phyloP scores from a whole-genome alignment of 1,140 invertebrate species.

The Trinorchestia longiramus region DNA sequence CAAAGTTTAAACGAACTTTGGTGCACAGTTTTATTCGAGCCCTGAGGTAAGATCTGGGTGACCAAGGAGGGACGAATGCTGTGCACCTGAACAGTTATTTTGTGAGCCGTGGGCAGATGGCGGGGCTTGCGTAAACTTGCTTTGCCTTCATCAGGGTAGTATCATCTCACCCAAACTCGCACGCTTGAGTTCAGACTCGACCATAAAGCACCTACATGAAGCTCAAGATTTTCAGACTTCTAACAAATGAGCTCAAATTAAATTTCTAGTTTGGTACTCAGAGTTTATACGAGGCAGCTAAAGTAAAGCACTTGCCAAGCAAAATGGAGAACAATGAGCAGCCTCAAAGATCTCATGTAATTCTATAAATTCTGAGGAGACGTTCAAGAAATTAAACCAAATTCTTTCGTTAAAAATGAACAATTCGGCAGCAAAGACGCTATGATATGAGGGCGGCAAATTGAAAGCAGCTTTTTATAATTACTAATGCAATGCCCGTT shows the following conservation, averaged over 20 bases:
- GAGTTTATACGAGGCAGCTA: not conserved
- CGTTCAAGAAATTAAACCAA: not conserved
- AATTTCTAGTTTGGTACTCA: not conserved
- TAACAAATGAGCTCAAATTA: constrained; percentile 19
- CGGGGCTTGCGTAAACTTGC: not conserved
- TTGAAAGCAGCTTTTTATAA: not conserved
- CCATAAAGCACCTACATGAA: not conserved
- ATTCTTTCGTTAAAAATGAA: not conserved
- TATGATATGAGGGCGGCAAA: not conserved
- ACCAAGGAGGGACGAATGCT: not conserved
- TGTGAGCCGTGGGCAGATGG: not conserved
- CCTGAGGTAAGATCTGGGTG: not conserved
- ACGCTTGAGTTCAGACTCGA: not conserved
- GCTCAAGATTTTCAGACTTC: not conserved
- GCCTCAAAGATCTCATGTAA: not conserved
- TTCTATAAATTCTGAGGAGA: not conserved
- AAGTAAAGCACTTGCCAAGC: not conserved
- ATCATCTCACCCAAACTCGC: constrained; percentile 10
- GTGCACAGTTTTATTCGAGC: constrained; percentile 17
- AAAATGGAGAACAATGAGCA: not conserved
- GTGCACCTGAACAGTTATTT: not conserved
- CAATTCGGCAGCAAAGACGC: not conserved
- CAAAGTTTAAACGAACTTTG: constrained; percentile 43
- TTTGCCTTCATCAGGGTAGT: not conserved
- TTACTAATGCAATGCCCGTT: not conserved